Evolutionary conservation across 2,888 invertebrate genomes (phyloP), one percentile per base, ranked within the genome.

Genomic region (Mythimna impura): DNA sequence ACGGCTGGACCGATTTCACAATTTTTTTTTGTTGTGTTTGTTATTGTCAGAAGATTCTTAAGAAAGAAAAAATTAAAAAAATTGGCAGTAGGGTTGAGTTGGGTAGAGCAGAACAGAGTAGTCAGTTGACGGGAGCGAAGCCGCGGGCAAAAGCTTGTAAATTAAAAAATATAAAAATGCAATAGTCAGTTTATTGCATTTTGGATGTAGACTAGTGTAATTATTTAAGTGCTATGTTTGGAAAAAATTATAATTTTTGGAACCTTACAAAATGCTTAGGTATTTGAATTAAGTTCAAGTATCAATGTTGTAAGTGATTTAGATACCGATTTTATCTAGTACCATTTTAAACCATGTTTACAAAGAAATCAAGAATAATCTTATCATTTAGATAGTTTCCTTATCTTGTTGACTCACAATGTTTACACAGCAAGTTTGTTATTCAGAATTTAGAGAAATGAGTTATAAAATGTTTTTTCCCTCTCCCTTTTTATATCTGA

Each of bases 331-430:
- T 17, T 25, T 55, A 62, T 73, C 17, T 76, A 14, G 20, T 30
- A 34, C 22, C 55, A 52, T 52, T n/a, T n/a, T 63, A 60, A 63
- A 65, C 17, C 10, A 63, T 36, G 36, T 61, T 47, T n/a, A 67
- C 62, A 73, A 78, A 74, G 58, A 65, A 78, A 78, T 70, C 17
- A 66, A 34, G n/a, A 63, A 58, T 75, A 58, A 80, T 83, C 70
- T 81, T 81, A 82, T 82, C 84, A 47, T 17, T 4, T 36, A 36
- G 34, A 71, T 73, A 66, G 34, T 81, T 61, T 78, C 55, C 50
- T 62, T 81, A 81, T 81, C 84, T 80, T 62, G 40, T 72, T 58
- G 36, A 63, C 54, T 66, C 50, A 63, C 22, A 22, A 43, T 66
- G 62, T 79, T 73, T 66, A 65, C 55, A 36, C 9, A 47, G n/a